Evolutionary conservation across 2,888 invertebrate species (phyloP), one percentile per base, ranked within the genome.

Genomic region (Trissoscelio sp.): DNA sequence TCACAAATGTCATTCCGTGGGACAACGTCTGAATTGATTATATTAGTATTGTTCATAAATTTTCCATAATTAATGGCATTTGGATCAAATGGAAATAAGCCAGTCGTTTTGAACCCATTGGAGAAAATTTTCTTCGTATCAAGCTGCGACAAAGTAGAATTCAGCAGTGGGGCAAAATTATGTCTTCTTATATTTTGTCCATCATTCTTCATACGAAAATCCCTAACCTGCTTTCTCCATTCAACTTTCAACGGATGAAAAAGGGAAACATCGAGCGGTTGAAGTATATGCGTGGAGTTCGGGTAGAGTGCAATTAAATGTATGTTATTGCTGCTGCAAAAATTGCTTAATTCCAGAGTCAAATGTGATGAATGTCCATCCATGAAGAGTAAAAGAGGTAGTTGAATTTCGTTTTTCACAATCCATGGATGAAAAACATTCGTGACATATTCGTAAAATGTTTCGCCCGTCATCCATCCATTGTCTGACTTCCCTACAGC

Each of bases 391-490:
- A 92, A 86, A 34, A 91, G 84, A 51, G 87, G 91, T 14, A 87
- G 83, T 60, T 85, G 66, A 42, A 91, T 87, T 37, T 87, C 75
- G 66, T 90, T 86, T 69, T 85, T 81, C 44, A 85, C 37, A 46
- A 91, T 74, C 90, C 90, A 92, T 44, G 88, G 88, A 79, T 88
- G 74, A 84, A 91, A 91, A 28, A 90, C 83, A 82, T 91, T 90
- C 6, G 87, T 85, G 3, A 91, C 86, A 81, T 88, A 91, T 84
- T 92, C 89, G 80, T 83, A 91, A 85, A 92, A 92, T 3, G 85
- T 87, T 82, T 88, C 88, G 0, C 86, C 82, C 7, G 88, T 91
- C 91, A 90, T 92, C 92, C 92, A 92, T 5, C 91, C 91, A 60
- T 82, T 88, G 11, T 92, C 91, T 3, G 90, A 89, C 77, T 86